These are phyloP conservation scores for Heterodera filipjevi DNA, from an alignment of 2,888 invertebrate species.

Conservation along the genomic window DNA sequence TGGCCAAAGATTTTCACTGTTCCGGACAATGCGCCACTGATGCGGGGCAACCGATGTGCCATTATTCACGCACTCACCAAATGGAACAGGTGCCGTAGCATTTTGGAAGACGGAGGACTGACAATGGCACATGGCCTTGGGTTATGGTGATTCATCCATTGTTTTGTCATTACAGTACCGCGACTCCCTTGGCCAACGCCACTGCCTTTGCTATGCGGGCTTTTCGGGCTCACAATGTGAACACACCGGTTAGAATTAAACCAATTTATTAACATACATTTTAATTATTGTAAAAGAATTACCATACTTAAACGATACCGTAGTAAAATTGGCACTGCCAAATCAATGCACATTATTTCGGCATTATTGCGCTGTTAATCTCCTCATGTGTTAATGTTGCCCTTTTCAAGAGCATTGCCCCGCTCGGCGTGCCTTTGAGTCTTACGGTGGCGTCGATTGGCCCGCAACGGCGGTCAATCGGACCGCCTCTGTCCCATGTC, in stretches of 20 bases:
- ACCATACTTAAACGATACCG: no score
- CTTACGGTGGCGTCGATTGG: constrained; percentile 61
- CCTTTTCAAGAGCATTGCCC: constrained; percentile 51
- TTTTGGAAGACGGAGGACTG: neutral
- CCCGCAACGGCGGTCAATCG: constrained; percentile 49
- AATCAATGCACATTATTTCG: no score
- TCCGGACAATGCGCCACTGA: constrained; percentile 53
- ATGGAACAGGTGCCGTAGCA: constrained; percentile 47
- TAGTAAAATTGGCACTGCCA: neutral
- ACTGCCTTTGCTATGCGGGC: constrained; percentile 62
- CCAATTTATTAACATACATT: constrained; percentile 27
- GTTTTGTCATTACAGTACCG: constrained; percentile 34
- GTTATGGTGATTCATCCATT: neutral
- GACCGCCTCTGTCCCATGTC: constrained; percentile 44
- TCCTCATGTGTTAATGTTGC: neutral
- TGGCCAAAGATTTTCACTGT: constrained; percentile 46
- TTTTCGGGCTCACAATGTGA: constrained; percentile 56
- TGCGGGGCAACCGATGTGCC: constrained; percentile 60
- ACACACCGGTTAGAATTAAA: constrained; percentile 29
- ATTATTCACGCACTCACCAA: constrained; percentile 48
- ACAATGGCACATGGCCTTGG: neutral
- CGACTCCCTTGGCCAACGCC: constrained; percentile 46
- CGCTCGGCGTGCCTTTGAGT: constrained; percentile 54
- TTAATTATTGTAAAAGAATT: no score
- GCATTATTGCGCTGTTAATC: no score